Base-by-base conservation (phyloP, 2,888 invertebrate genomes). In the Watsonalla cultraria region DNA sequence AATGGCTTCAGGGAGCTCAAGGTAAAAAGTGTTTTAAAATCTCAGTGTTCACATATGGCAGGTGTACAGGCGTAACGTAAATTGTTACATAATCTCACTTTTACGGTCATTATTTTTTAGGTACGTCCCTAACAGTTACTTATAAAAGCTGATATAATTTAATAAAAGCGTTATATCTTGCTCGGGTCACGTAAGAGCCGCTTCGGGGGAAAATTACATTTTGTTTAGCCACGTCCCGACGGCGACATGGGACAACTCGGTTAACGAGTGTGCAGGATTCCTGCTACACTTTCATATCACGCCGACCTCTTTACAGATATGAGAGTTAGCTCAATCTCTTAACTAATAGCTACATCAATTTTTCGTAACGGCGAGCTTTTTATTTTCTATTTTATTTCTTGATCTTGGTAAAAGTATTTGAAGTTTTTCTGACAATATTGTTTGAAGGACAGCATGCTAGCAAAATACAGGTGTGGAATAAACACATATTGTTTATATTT, bases 171-270 rank as follows among this genome's bases (percentile, higher is more conserved):
- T 87, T 86, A 85, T 87, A 89, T 88, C 85, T 86, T 85, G 76
- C 80, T 78, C 78, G 86, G 87, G 89, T 90, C 90, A 90, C 90
- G 90, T 89, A 88, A 87, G 84, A 82, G 85, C 74, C 79, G 84
- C 85, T 85, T 82, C 78, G 83, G 86, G 78, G 74, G 81, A 83
- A 88, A 89, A 89, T 90, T 89, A 90, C 86, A 89, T 90, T 90
- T 86, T 88, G 89, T 86, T 88, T 86, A 82, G 83, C 84, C 86
- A 85, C 86, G 86, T 84, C 75, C 82, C 72, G 68, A 62, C 66
- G 73, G 74, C 78, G 84, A 83, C 86, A 79, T 75, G 83, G 87
- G 89, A 86, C 87, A 87, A 89, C 89, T 82, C 76, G 80, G 82
- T 88, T 90, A 89, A 82, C 84, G 84, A 86, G 80, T 84, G 83